Base-by-base conservation (phyloP, 2,888 invertebrate genomes). In the Lutraria lutraria region DNA sequence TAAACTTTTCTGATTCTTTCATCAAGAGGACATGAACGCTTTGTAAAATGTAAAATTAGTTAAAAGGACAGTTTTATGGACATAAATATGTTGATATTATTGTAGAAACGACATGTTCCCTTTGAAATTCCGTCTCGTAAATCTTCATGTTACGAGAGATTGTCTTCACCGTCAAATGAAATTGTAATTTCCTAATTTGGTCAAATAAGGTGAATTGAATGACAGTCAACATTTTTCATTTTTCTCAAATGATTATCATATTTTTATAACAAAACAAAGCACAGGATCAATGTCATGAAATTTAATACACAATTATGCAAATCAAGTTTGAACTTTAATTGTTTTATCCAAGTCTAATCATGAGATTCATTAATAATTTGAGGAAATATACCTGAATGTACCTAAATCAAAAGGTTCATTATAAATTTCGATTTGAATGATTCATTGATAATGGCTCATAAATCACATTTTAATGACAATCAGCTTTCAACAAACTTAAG, bases 31-130 rank as follows among this genome's bases (percentile, higher is more conserved):
- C 86, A 86, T 34, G 31, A 82, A 76, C 76, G 19, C 76, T 76
- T 76, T 19, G 86, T 82, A 72, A 87, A 82, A 85, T 87, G 86
- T 87, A 82, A 34, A 87, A 87, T 82, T 82, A 54, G 86, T 87
- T 72, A 82, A 82, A 87, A 87, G 82, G 86, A 87, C 86, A 87
- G 86, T 87, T 87, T 87, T 82, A 87, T 87, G 68, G 68, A 31
- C 81, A 88, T 54, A 52, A 81, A 86, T 81, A 86, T 83, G 83
- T 84, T 63, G 68, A 84, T 88, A 84, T 84, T 52, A 88, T 80
- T 81, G 86, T 72, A 4, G 21, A 15, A n/a, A 31, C 31, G 85
- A 86, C 84, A 81, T 89, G 83, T 86, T 86, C 81, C 76, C 89
- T 89, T 89, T 89, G 89, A 89, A 87, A 89, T 53, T 53, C 31